Evolutionary conservation across 2,797 vertebrate genomes (phyloP).

Genomic region (Cyclopterus lumpus): DNA sequence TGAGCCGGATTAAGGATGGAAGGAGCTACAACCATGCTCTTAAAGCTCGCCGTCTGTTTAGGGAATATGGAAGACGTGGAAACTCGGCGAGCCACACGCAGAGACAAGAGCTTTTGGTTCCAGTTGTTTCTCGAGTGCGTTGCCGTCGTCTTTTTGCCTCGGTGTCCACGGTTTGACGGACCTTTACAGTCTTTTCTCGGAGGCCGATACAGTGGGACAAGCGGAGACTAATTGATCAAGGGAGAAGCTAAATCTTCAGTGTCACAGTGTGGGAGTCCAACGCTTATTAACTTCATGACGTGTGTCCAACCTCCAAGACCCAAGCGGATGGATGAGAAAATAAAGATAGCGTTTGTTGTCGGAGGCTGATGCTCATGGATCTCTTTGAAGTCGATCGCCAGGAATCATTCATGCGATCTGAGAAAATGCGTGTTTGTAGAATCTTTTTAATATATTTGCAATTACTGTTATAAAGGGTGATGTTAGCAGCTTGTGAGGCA

Average conservation of each 20-base stretch:
- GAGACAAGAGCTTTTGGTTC: slow-evolving; percentile 20
- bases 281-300: slow-evolving; percentile 71
- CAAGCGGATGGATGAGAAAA: slow-evolving; percentile 57
- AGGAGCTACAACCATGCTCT: slow-evolving; percentile 32
- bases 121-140: slow-evolving; percentile 53
- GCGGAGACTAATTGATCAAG: slow-evolving; percentile 65
- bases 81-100: slow-evolving; percentile 41
- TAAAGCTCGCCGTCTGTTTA: slow-evolving; percentile 24
- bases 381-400: slow-evolving; percentile 40
- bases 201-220: slow-evolving; percentile 45
- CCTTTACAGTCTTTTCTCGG: slow-evolving; percentile 36
- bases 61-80: slow-evolving; percentile 15
- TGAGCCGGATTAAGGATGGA: slow-evolving; percentile 38
- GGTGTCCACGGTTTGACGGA: slow-evolving; percentile 29
- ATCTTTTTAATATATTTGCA: slow-evolving; percentile 9
- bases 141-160: slow-evolving; percentile 56
- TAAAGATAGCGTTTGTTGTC: slow-evolving; percentile 39
- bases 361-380: not conserved
- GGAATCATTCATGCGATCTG: slow-evolving; percentile 28
- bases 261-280: slow-evolving; percentile 68
- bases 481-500: slow-evolving; percentile 22
- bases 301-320: slow-evolving; percentile 66
- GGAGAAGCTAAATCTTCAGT: slow-evolving; percentile 57
- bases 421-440: slow-evolving; percentile 19
- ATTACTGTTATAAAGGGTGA: slow-evolving; percentile 12